Evolutionary conservation across 2,113 vertebrate genomes (phyloP).

Genomic region (Pygoscelis adeliae): DNA sequence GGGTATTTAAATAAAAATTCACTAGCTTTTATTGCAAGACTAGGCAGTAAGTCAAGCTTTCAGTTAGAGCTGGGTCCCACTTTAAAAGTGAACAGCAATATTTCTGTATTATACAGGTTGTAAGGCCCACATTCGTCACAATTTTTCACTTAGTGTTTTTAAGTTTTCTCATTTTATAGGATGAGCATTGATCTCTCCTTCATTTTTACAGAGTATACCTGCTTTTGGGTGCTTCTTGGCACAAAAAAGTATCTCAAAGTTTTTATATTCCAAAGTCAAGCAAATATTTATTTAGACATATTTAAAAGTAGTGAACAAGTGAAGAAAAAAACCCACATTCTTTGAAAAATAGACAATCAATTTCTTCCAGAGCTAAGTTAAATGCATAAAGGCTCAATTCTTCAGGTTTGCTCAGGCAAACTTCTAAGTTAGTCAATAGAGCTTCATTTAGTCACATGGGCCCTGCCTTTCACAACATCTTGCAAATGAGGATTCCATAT

Average conservation of each 20-base stretch:
- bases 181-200: not conserved
- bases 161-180: not conserved
- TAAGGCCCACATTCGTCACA: not conserved
- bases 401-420: not conserved
- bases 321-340: not conserved
- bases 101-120: not conserved
- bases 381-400: not conserved
- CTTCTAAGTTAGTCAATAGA: not conserved
- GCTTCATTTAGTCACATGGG: not conserved
- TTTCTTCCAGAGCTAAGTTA: not conserved
- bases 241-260: not conserved
- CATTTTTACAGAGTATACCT: not conserved
- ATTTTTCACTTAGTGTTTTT: not conserved
- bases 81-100: not conserved
- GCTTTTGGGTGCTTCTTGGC: not conserved
- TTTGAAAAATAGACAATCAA: not conserved
- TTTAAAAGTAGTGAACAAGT: not conserved
- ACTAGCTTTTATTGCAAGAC: not conserved
- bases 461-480: accelerated
- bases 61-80: not conserved
- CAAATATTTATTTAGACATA: not conserved
- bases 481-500: not conserved
- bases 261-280: not conserved
- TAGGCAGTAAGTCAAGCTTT: not conserved
- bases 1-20: not conserved